These are phyloP conservation scores for Globia sparganii DNA, from an alignment of 2,888 invertebrate genomes.

Conservation along the genomic window DNA sequence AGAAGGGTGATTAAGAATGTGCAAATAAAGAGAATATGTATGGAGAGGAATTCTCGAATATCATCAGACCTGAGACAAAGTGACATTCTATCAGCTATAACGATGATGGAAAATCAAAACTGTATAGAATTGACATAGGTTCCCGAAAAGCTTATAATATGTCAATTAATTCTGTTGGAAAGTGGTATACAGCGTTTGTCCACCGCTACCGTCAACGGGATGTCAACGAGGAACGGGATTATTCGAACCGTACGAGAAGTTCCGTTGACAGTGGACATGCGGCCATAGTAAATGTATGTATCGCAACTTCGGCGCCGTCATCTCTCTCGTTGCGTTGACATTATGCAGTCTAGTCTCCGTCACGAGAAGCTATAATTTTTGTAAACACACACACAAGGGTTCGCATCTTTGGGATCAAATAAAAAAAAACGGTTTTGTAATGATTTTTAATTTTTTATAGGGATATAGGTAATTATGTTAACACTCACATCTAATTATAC, in stretches of 20 bases:
- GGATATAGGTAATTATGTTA: no score
- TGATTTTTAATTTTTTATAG: no score
- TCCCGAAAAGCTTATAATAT: no score
- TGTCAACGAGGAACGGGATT: not conserved
- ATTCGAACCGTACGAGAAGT: not conserved
- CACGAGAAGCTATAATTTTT: no score
- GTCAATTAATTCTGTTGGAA: not conserved
- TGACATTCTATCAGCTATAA: not conserved
- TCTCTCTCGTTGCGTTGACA: not conserved
- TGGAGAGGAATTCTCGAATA: not conserved
- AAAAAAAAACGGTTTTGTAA: no score
- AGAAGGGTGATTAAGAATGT: constrained; percentile 10
- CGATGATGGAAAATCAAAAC: not conserved
- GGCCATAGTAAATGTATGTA: not conserved
- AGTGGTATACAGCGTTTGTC: not conserved
- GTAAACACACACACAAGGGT: no score
- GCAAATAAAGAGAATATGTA: not conserved
- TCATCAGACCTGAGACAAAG: not conserved
- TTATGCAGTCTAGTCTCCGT: no score
- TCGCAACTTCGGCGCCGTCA: not conserved
- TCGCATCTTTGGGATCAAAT: no score
- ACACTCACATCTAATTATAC: no score
- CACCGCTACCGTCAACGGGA: not conserved
- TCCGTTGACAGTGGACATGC: not conserved
- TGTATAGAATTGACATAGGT: not conserved